Evolutionary conservation across 2,113 vertebrate genomes (phyloP).

Genomic region (Echinops telfairi): DNA sequence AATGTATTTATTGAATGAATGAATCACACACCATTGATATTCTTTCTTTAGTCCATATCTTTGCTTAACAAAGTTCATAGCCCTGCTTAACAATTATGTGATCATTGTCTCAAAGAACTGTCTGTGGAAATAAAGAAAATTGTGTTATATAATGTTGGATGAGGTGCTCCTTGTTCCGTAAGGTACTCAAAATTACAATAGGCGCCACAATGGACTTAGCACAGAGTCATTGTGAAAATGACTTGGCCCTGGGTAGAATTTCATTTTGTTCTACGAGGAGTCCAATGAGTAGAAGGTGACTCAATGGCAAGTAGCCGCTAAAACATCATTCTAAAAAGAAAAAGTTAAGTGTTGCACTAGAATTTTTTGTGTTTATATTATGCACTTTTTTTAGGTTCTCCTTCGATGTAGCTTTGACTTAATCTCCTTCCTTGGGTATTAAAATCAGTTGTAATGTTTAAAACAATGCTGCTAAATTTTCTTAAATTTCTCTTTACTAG

Average conservation of each 20-base stretch:
- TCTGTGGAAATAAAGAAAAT: neutral
- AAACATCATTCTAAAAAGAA: neutral
- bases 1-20: neutral
- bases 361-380: neutral
- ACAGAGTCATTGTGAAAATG: neutral
- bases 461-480: neutral
- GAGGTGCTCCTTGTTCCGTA: neutral
- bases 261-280: neutral
- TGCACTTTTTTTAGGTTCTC: neutral
- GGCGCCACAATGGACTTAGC: neutral
- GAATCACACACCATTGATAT: neutral
- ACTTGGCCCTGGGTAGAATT: neutral
- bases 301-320: neutral
- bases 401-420: neutral
- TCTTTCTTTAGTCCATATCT: neutral
- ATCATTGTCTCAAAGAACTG: neutral
- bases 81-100: neutral
- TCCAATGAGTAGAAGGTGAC: neutral
- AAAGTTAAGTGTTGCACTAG: neutral
- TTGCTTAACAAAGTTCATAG: neutral
- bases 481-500: neutral
- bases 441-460: neutral
- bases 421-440: neutral
- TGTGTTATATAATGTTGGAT: neutral
- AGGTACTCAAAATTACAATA: neutral